phyloP scores from a whole-genome alignment of 2,797 vertebrate genomes.

The Clamator glandarius region DNA sequence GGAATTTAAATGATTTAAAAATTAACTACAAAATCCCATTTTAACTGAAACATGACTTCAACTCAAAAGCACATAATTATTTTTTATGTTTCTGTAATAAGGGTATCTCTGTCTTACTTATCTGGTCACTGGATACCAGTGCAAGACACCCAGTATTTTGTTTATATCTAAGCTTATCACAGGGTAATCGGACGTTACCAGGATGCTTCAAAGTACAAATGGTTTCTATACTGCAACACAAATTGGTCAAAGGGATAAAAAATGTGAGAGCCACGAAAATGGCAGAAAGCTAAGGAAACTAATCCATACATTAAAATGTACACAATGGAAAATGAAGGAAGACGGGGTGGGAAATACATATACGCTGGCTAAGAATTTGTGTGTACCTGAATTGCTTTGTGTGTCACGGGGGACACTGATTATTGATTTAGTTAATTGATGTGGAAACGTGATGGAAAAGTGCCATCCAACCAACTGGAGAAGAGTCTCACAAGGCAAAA shows the following conservation, averaged over 20 bases:
- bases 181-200: background rate
- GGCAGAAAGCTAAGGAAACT: too few relatives aligned
- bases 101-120: background rate
- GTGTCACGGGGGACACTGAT: too few relatives aligned
- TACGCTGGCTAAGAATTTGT: too few relatives aligned
- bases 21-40: background rate
- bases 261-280: background rate
- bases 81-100: background rate
- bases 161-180: background rate
- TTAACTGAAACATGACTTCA: background rate
- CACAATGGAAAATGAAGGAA: too few relatives aligned
- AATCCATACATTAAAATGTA: too few relatives aligned
- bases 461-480: too few relatives aligned
- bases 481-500: too few relatives aligned
- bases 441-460: too few relatives aligned
- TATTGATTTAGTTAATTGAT: too few relatives aligned
- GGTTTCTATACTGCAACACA: background rate
- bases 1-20: background rate
- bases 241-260: background rate
- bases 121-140: background rate
- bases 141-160: background rate
- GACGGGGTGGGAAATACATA: too few relatives aligned
- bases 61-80: too few relatives aligned
- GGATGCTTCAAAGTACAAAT: background rate
- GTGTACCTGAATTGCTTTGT: too few relatives aligned